phyloP scores from a whole-genome alignment of 2,113 vertebrate species.

The Centropus bengalensis region DNA sequence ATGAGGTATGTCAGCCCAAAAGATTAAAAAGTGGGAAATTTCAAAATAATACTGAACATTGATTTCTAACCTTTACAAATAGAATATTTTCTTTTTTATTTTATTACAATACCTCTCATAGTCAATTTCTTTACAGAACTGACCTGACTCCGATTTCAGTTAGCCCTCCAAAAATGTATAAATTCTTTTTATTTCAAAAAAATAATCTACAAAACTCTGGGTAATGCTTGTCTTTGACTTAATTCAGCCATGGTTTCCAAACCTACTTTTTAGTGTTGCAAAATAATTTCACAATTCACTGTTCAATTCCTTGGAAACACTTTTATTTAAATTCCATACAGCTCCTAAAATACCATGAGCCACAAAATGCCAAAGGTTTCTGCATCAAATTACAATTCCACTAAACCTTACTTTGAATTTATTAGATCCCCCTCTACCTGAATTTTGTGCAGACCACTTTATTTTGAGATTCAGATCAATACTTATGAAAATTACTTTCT shows the following conservation, averaged over 20 bases:
- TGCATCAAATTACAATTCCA: neutral
- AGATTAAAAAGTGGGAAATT: neutral
- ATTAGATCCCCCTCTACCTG: neutral
- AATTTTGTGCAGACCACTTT: neutral
- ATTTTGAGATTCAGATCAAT: neutral
- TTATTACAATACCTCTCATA: neutral
- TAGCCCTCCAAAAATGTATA: fast-evolving
- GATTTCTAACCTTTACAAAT: neutral
- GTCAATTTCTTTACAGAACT: neutral
- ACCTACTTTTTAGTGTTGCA: neutral
- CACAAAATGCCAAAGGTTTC: neutral
- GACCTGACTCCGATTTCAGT: neutral
- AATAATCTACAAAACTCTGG: no score
- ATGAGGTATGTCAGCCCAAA: neutral
- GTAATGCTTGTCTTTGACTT: neutral
- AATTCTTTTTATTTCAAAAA: neutral
- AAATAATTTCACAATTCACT: neutral
- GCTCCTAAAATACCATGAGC: neutral
- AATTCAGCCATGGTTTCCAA: neutral
- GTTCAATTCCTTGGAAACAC: neutral
- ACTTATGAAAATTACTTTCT: neutral
- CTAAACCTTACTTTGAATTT: neutral
- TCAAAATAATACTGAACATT: neutral
- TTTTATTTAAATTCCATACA: neutral
- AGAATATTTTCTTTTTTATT: neutral